A percentile compares a stretch with the other conserved stretches of the same genome.
Conservation (phyloP, 2,113 vertebrate genomes). For the Actenoides lindsayi region DNA sequence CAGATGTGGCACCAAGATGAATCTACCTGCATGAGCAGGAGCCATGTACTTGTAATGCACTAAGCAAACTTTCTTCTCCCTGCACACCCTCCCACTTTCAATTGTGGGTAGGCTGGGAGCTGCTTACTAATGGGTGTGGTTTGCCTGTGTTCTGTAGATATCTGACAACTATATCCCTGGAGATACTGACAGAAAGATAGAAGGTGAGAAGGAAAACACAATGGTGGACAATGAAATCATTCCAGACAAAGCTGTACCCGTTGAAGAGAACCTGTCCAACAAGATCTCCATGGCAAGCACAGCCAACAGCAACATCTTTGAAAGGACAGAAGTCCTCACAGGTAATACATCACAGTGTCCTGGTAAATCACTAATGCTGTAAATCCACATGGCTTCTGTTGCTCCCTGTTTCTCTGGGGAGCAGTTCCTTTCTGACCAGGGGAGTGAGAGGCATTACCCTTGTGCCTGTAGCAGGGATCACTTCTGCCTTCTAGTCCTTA, state of each 20-base stretch:
- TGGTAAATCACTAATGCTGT: background rate
- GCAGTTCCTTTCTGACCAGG: background rate
- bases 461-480: background rate
- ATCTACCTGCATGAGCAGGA: background rate
- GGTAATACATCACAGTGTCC: constrained; percentile 73
- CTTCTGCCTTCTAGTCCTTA: background rate
- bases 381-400: background rate
- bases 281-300: constrained; percentile 90
- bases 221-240: constrained; percentile 80
- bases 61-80: constrained; percentile 29
- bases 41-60: background rate
- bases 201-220: constrained; percentile 39
- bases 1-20: background rate
- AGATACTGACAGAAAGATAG: constrained; percentile 12
- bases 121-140: constrained; percentile 35
- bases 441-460: background rate
- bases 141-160: constrained; percentile 26
- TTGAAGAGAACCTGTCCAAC: constrained; percentile 62
- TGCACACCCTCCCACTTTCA: background rate
- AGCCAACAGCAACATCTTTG: constrained; percentile 81
- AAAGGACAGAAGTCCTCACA: constrained; percentile 90
- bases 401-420: background rate
- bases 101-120: background rate
- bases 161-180: constrained; percentile 83
- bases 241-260: background rate